Evolutionary conservation across 2,797 vertebrate genomes (phyloP).

Genomic region (Sternotherus odoratus): DNA sequence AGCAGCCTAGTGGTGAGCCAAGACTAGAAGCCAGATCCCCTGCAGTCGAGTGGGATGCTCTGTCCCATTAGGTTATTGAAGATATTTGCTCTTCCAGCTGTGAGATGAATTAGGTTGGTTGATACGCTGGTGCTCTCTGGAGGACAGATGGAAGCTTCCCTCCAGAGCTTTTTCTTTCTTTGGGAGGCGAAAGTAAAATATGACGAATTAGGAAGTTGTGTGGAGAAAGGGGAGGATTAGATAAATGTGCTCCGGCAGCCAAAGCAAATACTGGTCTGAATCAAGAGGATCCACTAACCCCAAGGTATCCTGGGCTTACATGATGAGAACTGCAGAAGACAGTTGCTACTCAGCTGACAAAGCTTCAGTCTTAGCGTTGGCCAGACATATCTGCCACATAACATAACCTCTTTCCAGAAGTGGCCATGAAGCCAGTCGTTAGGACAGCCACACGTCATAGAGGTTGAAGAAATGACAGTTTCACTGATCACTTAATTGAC

Average conservation of each 20-base stretch:
- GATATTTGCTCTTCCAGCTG: not conserved
- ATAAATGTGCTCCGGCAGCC: accelerated
- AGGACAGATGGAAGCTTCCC: not conserved
- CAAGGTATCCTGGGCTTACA: accelerated
- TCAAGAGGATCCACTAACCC: not conserved
- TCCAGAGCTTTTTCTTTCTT: accelerated
- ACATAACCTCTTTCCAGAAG: accelerated
- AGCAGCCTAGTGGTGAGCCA: not conserved
- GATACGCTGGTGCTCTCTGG: not conserved
- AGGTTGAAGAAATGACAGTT: accelerated
- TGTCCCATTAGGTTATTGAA: not conserved
- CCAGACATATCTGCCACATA: accelerated
- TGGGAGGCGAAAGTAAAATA: not conserved
- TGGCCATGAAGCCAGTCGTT: accelerated
- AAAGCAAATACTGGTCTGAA: not conserved
- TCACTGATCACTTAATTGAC: not conserved
- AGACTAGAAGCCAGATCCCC: not conserved
- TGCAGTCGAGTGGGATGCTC: not conserved
- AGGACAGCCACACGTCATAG: accelerated
- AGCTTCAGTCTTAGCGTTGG: not conserved
- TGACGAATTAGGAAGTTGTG: not conserved
- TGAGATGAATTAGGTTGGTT: not conserved
- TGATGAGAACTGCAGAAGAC: not conserved
- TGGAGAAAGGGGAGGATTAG: not conserved
- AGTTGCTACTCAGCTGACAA: accelerated